These are phyloP conservation scores for Cotesia typhae DNA, from an alignment of 1,140 invertebrate genomes.

Conservation along the genomic window DNA sequence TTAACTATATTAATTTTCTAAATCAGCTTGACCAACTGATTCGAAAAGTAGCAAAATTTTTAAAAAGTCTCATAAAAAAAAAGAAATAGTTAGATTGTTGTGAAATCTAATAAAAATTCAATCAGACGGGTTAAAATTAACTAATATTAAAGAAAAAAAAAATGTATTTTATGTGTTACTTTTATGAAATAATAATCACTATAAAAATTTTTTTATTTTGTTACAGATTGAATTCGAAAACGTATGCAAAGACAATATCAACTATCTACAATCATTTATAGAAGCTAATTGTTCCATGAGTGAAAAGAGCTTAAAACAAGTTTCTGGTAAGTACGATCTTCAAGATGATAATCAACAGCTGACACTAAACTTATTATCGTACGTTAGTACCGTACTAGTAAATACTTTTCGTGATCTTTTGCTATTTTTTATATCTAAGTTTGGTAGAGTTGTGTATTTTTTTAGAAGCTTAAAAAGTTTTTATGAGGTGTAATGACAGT, in stretches of 20 bases:
- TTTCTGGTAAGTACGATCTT: slow-evolving; percentile 59
- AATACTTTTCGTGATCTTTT: slow-evolving; percentile 46
- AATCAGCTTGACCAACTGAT: no score
- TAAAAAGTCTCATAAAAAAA: no score
- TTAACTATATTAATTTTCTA: no score
- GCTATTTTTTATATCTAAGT: slow-evolving; percentile 37
- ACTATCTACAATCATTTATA: slow-evolving; percentile 71
- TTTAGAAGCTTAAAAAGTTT: no score
- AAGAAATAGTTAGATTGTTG: no score
- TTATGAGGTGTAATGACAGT: no score
- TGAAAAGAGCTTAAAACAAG: slow-evolving; percentile 61
- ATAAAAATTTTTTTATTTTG: slow-evolving; percentile 4
- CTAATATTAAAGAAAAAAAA: no score
- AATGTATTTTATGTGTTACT: no score
- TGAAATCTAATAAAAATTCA: no score
- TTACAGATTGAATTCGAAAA: slow-evolving; percentile 78
- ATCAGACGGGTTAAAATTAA: no score
- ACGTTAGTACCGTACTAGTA: slow-evolving; percentile 44
- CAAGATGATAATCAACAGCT: slow-evolving; percentile 31
- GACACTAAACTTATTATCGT: slow-evolving; percentile 40
- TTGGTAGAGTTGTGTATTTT: no score
- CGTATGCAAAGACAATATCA: slow-evolving; percentile 79
- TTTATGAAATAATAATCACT: not conserved
- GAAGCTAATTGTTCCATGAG: slow-evolving; percentile 58
- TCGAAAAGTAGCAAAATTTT: no score